Evolutionary conservation across 2,888 invertebrate genomes (phyloP), one percentile per base, ranked within the genome.

Genomic region (Meandrusa payeni): DNA sequence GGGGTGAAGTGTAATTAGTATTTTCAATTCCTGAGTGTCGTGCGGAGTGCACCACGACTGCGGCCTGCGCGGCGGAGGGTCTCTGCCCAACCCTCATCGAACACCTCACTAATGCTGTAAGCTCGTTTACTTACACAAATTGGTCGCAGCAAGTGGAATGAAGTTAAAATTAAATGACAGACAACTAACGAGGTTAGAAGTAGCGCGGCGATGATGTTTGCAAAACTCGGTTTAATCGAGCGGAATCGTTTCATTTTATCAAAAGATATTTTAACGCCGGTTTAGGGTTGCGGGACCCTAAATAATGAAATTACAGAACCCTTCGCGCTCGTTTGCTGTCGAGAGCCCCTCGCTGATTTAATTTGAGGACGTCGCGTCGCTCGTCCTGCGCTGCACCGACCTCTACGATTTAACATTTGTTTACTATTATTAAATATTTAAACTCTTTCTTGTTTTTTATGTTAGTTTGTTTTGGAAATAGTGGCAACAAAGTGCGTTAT

Each of bases 151-250:
- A 11, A 29, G 36, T 17, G 9, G 12, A 27, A 44, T 44, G 26
- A 39, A 39, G 22, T 44, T 44, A 17, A 39, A 44, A 44, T 33
- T 7, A 20, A 11, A 31, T 28, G 42, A 36, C 7, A 12, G 37
- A 37, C 31, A 37, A 24, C 26, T 47, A 39, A 42, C 29, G 12
- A 19, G 37, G 34, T 45, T 29, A 46, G 33, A 33, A 17, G 26
- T 24, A 12, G 10, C 22, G 10, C 28, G 9, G 26, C 19, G 28
- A 33, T 15, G 34, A 53, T 72, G 73, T 76, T 74, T 72, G 59
- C 65, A 63, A 72, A 74, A 70, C 69, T 64, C 47, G 46, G 57
- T 57, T 70, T 69, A 79, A 79, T 76, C 66, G 76, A 58, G 66
- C 57, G 76, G 65, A 64, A 74, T 70, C 66, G 73, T 74, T 67